Evolutionary conservation across 35 echinoderm and acorn worm species (phyloP), one percentile per base, ranked within the genome.

Genomic region (Antedon bifida): DNA sequence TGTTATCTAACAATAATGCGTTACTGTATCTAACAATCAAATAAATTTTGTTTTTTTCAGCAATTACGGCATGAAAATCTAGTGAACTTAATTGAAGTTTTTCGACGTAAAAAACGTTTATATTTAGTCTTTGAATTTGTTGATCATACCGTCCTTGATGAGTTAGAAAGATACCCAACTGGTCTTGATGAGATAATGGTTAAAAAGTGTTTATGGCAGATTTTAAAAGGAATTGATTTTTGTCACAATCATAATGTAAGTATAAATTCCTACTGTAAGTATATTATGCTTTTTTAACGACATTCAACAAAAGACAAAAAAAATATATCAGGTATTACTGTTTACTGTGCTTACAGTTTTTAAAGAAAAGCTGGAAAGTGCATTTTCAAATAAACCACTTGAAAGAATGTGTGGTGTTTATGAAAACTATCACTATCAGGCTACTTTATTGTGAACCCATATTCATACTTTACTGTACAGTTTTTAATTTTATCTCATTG

Each of bases 101-200:
- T 99, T 36, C 77, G 95, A 34, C 81, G 95, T 46, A 99, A 99
- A 86, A 99, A 99, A 80, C 88, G 95, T 34, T 85, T 99, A 0
- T 99, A 99, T 79, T 77, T 99, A 36, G 95, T 99, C 12, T 99
- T 99, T 90, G 95, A 99, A 87, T 99, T 99, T 86, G 91, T 99
- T 5, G 95, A 99, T 86, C 95, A 99, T 45, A 99, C 95, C 30
- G 88, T 99, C 36, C 79, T 99, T 34, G 95, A 99, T 84, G 95
- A 93, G 77, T 78, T 99, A 34, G 90, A 99, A 79, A 87, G 88
- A 30, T 92, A 88, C 42, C 95, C 95, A 23, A 89, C 75, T 31
- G 95, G 95, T 21, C 86, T 99, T 13, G 91, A 92, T 45, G 95
- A 99, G 32, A 74, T 83, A 31, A 87, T 92, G 82, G 90, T 92